phyloP scores from a whole-genome alignment of 2,113 vertebrate genomes.

The Emydura subglobosa region DNA sequence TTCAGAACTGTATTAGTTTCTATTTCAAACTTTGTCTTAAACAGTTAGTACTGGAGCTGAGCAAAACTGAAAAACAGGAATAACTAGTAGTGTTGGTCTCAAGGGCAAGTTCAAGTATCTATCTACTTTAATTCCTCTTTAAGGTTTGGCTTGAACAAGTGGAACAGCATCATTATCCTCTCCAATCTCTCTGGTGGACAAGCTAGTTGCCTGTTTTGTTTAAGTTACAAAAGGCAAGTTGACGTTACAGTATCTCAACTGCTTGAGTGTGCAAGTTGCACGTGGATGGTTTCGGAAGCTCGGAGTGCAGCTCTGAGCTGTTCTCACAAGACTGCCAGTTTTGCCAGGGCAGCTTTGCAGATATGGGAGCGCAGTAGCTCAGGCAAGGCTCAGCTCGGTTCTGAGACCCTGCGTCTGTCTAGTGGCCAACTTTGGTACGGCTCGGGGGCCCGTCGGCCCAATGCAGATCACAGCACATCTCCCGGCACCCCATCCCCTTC shows the following conservation, averaged over 20 bases:
- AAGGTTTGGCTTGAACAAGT: neutral
- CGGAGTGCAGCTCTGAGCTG: too few species aligned
- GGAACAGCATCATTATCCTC: neutral
- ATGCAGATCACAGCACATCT: neutral
- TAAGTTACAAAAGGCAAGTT: neutral
- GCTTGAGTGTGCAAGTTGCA: too few species aligned
- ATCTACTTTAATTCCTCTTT: neutral
- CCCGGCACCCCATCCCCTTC: neutral
- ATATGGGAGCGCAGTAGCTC: neutral
- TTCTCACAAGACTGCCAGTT: neutral
- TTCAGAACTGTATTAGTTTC: neutral
- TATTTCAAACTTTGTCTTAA: neutral
- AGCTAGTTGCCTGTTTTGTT: neutral
- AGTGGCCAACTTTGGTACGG: neutral
- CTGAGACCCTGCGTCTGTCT: neutral
- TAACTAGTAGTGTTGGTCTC: neutral
- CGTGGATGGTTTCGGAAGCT: too few species aligned
- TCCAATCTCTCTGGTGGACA: neutral
- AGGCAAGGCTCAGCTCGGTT: neutral
- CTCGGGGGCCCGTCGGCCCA: neutral
- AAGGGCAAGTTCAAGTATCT: neutral
- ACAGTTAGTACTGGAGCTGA: neutral
- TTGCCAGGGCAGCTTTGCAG: too few species aligned
- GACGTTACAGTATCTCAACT: neutral
- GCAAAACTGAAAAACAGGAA: conserved; percentile 13